Percentiles rank a stretch among this genome's conserved stretches.
Conservation (phyloP, 2,797 vertebrate genomes). For the Eulemur rubriventer region DNA sequence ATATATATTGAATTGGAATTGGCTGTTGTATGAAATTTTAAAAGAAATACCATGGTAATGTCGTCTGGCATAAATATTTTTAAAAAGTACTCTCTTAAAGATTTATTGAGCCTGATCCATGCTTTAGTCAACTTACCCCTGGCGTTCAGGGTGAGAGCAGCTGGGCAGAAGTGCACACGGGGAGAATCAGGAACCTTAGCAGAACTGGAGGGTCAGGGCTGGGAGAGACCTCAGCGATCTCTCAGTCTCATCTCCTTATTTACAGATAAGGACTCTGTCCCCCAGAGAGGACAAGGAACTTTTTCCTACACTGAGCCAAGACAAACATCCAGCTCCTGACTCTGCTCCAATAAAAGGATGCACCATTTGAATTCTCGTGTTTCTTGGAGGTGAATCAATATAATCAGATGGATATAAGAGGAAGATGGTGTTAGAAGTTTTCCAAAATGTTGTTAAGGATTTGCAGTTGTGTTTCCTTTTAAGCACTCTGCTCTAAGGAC, state of each 20-base stretch:
- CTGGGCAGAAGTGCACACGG: background rate
- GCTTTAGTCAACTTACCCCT: background rate
- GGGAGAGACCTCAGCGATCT: background rate
- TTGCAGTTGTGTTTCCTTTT: background rate
- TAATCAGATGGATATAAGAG: background rate
- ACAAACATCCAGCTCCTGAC: slow-evolving; percentile 34
- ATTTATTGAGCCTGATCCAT: background rate
- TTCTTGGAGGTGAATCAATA: slow-evolving; percentile 30
- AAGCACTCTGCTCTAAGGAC: background rate
- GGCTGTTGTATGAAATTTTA: background rate
- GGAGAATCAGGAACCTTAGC: background rate
- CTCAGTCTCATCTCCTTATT: background rate
- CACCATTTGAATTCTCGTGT: background rate
- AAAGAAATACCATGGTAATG: slow-evolving; percentile 14
- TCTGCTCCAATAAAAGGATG: slow-evolving; percentile 18
- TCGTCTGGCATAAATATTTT: background rate
- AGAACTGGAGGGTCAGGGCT: background rate
- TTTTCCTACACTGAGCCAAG: slow-evolving; percentile 19
- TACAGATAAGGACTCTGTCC: slow-evolving; percentile 9
- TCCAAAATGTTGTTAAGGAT: background rate
- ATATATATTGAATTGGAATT: background rate
- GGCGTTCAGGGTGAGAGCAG: background rate
- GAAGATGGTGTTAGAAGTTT: background rate
- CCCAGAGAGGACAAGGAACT: slow-evolving; percentile 24
- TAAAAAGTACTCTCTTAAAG: background rate